Evolutionary conservation across 2,888 invertebrate genomes (phyloP).

Genomic region (Carabus problematicus): DNA sequence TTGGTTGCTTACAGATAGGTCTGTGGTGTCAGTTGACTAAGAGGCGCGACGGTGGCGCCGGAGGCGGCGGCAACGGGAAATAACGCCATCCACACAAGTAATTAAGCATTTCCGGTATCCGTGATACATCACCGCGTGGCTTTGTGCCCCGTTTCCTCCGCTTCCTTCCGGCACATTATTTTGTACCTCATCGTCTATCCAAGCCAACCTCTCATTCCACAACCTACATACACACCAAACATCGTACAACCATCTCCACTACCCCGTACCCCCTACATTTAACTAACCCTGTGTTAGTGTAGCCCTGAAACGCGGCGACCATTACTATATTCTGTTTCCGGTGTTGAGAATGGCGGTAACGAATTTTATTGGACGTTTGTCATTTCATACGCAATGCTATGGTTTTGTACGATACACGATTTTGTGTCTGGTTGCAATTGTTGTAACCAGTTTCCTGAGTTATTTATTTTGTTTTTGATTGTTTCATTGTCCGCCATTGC

Average conservation of each 20-base stretch:
- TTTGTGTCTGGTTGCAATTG: constrained; percentile 17
- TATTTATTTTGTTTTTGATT: constrained; percentile 41
- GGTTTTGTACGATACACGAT: background rate
- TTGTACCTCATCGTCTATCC: background rate
- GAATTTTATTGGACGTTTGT: constrained; percentile 36
- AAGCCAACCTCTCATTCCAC: no score
- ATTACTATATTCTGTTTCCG: constrained; percentile 29
- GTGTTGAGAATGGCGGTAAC: background rate
- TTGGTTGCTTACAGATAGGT: no score
- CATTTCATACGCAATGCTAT: constrained; percentile 19
- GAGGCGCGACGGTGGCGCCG: constrained; percentile 10
- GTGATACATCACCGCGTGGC: constrained; percentile 36
- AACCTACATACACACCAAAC: no score
- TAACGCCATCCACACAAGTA: constrained; percentile 38
- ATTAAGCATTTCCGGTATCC: constrained; percentile 40
- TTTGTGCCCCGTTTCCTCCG: constrained; percentile 21
- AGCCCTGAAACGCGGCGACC: constrained; percentile 6
- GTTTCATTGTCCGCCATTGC: constrained; percentile 26
- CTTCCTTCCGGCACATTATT: constrained; percentile 24
- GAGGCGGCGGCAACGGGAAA: constrained; percentile 13
- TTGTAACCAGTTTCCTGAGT: constrained; percentile 4
- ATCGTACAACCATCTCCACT: no score
- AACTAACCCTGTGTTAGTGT: no score
- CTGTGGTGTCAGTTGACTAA: constrained; percentile 19
- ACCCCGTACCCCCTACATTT: no score